Evolutionary conservation across 2,113 vertebrate species (phyloP).

Genomic region (Sinocyclocheilus anophthalmus): DNA sequence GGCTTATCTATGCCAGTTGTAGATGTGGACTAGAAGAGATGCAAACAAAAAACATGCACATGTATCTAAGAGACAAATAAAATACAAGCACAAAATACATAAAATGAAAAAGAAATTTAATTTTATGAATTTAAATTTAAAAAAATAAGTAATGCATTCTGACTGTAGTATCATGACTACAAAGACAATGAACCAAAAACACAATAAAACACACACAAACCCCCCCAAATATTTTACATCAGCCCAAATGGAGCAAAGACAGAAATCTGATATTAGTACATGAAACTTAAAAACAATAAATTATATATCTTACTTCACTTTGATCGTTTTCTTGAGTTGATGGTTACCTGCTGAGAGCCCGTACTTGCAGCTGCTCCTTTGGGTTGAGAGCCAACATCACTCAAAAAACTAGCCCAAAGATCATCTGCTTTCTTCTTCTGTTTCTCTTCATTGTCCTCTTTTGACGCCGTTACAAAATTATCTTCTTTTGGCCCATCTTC

Average conservation of each 20-base stretch:
- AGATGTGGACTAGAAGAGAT: conserved; percentile 66
- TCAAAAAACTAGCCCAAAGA: conserved; percentile 95
- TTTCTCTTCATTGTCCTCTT: conserved; percentile 51
- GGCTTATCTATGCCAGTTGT: conserved; percentile 54
- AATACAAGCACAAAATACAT: neutral
- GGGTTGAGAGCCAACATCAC: conserved; percentile 86
- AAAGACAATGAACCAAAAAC: neutral
- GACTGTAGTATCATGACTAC: neutral
- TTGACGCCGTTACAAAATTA: conserved; percentile 35
- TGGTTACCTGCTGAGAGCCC: conserved; percentile 44
- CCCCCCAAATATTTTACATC: neutral
- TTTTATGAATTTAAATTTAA: too few species aligned
- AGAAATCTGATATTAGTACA: neutral
- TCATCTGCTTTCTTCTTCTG: conserved; percentile 89
- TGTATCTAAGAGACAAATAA: neutral
- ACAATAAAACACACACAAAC: neutral
- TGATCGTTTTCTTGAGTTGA: neutral
- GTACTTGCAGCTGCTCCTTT: conserved; percentile 54
- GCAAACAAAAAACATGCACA: neutral
- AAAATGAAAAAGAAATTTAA: neutral
- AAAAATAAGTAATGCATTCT: neutral
- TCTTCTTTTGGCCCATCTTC: conserved; percentile 56
- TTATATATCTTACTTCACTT: neutral
- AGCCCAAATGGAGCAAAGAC: neutral
- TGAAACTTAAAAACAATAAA: neutral